Evolutionary conservation across 2,113 vertebrate genomes (phyloP).

Genomic region (Clupea harengus): DNA sequence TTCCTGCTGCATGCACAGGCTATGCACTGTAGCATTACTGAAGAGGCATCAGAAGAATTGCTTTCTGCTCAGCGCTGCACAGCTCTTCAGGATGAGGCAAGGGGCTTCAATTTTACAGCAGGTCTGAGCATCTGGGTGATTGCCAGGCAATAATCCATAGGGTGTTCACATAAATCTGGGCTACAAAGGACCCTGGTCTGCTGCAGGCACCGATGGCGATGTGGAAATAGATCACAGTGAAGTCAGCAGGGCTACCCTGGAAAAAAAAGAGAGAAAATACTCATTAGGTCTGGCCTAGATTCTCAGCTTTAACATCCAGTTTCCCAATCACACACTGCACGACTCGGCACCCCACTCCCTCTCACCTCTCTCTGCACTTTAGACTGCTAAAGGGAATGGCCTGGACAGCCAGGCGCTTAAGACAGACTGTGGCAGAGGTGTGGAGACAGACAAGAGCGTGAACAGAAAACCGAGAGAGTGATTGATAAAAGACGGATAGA

Average conservation of each 20-base stretch:
- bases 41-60: neutral
- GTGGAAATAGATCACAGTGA: slow-evolving; percentile 50
- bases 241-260: slow-evolving; percentile 37
- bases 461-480: neutral
- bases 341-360: neutral
- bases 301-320: slow-evolving; percentile 41
- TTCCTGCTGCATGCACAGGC: neutral
- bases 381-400: too few relatives aligned
- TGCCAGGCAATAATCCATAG: slow-evolving; percentile 15
- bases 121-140: neutral
- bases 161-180: slow-evolving; percentile 13
- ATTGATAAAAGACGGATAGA: neutral
- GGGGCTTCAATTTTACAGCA: neutral
- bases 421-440: neutral
- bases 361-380: neutral
- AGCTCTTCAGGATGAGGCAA: neutral
- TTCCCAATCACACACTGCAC: neutral
- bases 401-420: neutral
- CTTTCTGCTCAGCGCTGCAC: neutral
- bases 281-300: slow-evolving; percentile 61
- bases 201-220: slow-evolving; percentile 26
- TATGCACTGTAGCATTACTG: neutral
- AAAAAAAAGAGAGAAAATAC: slow-evolving; percentile 36
- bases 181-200: neutral
- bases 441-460: neutral